A percentile compares a stretch with the other conserved stretches of the same genome.
Evolutionary conservation across 2,113 vertebrate genomes (phyloP).

Genomic region (Accipiter virgatus): DNA sequence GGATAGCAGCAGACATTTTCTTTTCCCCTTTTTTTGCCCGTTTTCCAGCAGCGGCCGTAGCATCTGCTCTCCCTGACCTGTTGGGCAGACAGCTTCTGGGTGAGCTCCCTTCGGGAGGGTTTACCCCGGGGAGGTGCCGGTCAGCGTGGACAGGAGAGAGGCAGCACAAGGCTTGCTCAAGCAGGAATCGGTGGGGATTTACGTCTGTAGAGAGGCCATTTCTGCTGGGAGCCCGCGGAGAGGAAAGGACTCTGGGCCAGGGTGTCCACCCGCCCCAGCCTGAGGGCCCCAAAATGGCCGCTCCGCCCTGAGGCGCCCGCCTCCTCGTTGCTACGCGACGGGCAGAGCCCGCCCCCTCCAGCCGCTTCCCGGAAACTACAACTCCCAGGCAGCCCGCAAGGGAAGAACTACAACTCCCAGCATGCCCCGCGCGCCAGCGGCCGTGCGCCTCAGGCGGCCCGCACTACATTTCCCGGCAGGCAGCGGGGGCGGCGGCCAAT

Average conservation of each 20-base stretch:
- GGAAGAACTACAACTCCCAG: not conserved
- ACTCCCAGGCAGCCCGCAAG: fast-evolving
- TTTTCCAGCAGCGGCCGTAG: fast-evolving
- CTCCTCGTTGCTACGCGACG: not conserved
- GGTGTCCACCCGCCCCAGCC: fast-evolving
- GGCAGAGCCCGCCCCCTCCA: not conserved
- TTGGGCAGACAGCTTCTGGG: not conserved
- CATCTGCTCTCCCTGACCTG: fast-evolving
- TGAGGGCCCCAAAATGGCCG: not conserved
- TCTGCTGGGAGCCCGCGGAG: fast-evolving
- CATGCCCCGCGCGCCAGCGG: fast-evolving
- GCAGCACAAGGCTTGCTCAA: not conserved
- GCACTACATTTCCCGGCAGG: conserved; percentile 54
- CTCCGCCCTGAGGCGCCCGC: not conserved
- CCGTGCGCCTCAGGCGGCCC: fast-evolving
- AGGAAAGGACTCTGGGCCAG: fast-evolving
- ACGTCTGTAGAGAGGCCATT: fast-evolving
- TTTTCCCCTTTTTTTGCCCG: not conserved
- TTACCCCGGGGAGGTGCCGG: not conserved
- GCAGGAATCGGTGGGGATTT: not conserved
- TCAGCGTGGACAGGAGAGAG: fast-evolving
- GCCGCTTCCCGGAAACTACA: not conserved
- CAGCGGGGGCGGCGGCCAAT: fast-evolving
- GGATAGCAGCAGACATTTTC: not conserved
- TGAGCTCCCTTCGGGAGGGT: fast-evolving